phyloP scores from a whole-genome alignment of 2,113 vertebrate species.

The Malurus melanocephalus region DNA sequence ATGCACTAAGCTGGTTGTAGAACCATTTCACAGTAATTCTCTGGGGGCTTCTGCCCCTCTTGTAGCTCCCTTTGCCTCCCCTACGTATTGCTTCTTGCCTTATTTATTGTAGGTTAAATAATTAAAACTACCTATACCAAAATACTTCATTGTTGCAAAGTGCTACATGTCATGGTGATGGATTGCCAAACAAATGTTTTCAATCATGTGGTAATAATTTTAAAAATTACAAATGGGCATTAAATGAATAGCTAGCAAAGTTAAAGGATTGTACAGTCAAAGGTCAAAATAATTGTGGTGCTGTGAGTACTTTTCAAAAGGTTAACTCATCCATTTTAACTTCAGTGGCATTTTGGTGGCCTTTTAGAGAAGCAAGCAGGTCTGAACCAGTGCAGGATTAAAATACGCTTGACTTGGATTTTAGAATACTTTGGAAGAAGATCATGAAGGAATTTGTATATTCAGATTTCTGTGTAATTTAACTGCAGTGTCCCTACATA shows the following conservation, averaged over 20 bases:
- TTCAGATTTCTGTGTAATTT: slow-evolving; percentile 31
- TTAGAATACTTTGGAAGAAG: slow-evolving; percentile 45
- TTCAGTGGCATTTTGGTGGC: slow-evolving; percentile 71
- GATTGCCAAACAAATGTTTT: slow-evolving; percentile 38
- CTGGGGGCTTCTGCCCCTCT: background rate
- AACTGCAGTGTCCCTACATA: background rate
- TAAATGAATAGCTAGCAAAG: slow-evolving; percentile 45
- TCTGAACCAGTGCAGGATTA: slow-evolving; percentile 18
- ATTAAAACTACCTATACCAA: background rate
- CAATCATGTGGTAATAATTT: slow-evolving; percentile 30
- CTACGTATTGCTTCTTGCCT: background rate
- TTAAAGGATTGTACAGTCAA: slow-evolving; percentile 45
- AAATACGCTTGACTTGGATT: slow-evolving; percentile 36
- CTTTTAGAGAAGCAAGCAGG: slow-evolving; percentile 58
- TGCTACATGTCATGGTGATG: slow-evolving; percentile 8
- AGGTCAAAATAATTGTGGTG: slow-evolving; percentile 63
- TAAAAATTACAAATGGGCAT: slow-evolving; percentile 49
- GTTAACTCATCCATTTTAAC: slow-evolving; percentile 72
- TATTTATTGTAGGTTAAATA: slow-evolving; percentile 41
- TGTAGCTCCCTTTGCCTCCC: background rate
- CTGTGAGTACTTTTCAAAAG: slow-evolving; percentile 64
- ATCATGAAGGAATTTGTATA: slow-evolving; percentile 10
- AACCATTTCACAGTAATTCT: background rate
- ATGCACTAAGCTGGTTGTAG: background rate
- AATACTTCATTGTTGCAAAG: background rate